phyloP scores from a whole-genome alignment of 2,797 vertebrate genomes.

The Eospalax fontanierii region DNA sequence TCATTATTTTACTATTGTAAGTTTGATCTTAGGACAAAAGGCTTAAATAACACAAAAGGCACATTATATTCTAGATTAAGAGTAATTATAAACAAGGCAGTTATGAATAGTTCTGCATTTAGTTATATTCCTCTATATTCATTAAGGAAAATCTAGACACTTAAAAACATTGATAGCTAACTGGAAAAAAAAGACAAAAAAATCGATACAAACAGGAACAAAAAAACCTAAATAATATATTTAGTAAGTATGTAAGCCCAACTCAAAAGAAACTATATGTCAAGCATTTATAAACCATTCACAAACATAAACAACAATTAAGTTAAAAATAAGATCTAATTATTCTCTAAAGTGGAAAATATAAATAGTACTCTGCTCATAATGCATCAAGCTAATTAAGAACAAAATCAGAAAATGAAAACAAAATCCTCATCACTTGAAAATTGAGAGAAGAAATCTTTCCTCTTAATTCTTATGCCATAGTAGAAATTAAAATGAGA shows the following conservation, averaged over 20 bases:
- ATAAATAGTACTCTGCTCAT: neutral
- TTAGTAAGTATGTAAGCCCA: neutral
- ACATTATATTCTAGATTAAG: too few species aligned
- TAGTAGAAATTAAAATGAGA: neutral
- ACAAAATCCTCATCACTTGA: neutral
- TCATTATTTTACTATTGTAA: neutral
- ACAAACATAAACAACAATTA: neutral
- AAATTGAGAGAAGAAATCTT: neutral
- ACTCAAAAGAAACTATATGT: neutral
- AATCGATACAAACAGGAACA: neutral
- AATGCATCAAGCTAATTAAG: neutral
- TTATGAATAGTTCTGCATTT: neutral
- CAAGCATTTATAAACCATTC: neutral
- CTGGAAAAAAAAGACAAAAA: neutral
- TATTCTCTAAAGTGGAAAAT: neutral
- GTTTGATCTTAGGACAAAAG: neutral
- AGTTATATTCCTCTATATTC: neutral
- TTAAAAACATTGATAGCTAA: neutral
- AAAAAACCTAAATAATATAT: neutral
- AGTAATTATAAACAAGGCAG: neutral
- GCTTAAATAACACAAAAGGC: neutral
- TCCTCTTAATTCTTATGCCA: neutral
- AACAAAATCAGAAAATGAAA: neutral
- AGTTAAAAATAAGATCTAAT: neutral
- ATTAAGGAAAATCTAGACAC: neutral